Evolutionary conservation across 2,888 invertebrate genomes (phyloP), one percentile per base, ranked within the genome.

Genomic region (Epinotia brunnichana): DNA sequence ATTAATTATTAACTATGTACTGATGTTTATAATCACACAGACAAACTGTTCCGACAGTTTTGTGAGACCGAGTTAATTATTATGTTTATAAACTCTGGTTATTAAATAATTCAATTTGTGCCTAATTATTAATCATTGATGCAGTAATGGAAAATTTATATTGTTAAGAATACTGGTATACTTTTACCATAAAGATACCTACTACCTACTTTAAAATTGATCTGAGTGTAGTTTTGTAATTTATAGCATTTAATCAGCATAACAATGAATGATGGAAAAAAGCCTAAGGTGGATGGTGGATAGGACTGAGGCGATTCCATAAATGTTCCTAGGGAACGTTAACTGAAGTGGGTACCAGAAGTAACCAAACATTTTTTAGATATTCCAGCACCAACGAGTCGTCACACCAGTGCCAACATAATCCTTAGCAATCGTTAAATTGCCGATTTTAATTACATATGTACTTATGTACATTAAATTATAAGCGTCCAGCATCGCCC

Each of bases 401-500:
- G 69, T 60, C 69, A 60, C 51, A 9, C 21, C 24, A 29, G 61
- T 69, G 68, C 60, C 59, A 68, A 68, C 60, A 60, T 68, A 53
- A 54, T 24, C 54, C 62, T 41, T 63, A 1, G 19, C 62, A 56
- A 56, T 61, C 60, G 56, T 56, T 29, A 70, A 44, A 44, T 62
- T 62, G 24, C 2, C 19, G 15, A 60, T 29, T 60, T 41, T 66
- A 63, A 72, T 73, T 70, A n/a, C n/a, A n/a, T n/a, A 66, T 70
- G 66, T 70, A 67, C 29, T 2, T n/a, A n/a, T n/a, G 2, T 29
- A 29, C 59, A 48, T 51, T 53, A 62, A 76, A 60, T 67, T 44
- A 62, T 63, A 59, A 75, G 70, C 64, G 39, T 70, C 57, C 64
- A 70, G 75, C 67, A 81, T 78, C 88, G 77, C 69, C 87, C 90